phyloP scores from a whole-genome alignment of 1,140 invertebrate species.

The Drosophila sproati region DNA sequence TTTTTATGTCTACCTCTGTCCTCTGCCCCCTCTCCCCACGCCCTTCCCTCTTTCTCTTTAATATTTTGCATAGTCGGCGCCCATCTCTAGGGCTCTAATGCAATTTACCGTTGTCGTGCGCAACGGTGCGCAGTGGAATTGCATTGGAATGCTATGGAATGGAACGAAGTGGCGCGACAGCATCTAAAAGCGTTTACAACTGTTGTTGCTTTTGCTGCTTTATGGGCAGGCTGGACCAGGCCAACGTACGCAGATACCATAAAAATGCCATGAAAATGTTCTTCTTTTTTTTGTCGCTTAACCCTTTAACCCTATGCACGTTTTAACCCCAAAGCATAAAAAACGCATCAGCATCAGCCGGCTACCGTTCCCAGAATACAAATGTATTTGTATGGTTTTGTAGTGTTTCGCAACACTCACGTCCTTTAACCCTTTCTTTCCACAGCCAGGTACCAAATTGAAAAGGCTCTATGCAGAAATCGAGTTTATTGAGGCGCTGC shows the following conservation, averaged over 20 bases:
- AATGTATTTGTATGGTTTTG: not conserved
- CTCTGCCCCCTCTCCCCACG: not conserved
- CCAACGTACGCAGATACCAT: conserved; percentile 42
- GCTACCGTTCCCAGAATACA: conserved; percentile 42
- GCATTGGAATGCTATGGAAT: conserved; percentile 23
- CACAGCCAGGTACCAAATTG: not conserved
- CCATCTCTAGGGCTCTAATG: conserved; percentile 4
- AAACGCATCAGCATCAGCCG: conserved; percentile 35
- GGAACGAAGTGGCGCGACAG: conserved; percentile 15
- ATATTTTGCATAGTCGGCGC: not conserved
- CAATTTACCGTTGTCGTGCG: conserved; percentile 1
- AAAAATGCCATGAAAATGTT: conserved; percentile 44
- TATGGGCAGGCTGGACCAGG: conserved; percentile 23
- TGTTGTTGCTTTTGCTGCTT: conserved; percentile 23
- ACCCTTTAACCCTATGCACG: not conserved
- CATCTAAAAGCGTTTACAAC: conserved; percentile 32
- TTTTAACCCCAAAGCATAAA: conserved; percentile 13
- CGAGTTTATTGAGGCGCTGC: conserved; percentile 44
- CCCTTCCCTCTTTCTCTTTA: not conserved
- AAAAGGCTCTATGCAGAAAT: conserved; percentile 1
- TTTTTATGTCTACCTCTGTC: not conserved
- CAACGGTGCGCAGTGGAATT: conserved; percentile 15
- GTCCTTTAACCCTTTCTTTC: conserved; percentile 1
- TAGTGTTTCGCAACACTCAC: too few species aligned
- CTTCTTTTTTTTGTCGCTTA: conserved; percentile 39